Conservation (phyloP, 2,888 invertebrate species). For the Orthosia cruda region DNA sequence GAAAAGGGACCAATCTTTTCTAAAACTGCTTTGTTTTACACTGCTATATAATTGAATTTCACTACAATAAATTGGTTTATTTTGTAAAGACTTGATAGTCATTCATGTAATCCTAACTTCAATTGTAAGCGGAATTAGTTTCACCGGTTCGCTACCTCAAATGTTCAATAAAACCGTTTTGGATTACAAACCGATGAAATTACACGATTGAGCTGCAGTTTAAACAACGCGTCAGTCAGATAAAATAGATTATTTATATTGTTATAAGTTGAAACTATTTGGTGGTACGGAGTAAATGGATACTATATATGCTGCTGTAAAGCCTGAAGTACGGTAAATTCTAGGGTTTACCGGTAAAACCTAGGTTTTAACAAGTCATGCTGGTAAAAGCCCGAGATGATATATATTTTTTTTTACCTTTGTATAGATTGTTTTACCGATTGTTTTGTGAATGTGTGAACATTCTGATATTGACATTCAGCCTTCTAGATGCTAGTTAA, state of each 20-base stretch:
- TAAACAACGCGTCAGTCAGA: constrained; percentile 38
- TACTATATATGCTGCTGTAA: neutral
- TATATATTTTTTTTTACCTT: too few species aligned
- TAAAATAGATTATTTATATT: constrained; percentile 41
- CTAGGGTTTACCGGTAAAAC: too few species aligned
- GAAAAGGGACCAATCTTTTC: neutral
- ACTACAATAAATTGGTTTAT: neutral
- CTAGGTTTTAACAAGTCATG: neutral
- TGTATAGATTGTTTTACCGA: too few species aligned
- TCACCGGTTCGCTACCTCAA: constrained; percentile 32
- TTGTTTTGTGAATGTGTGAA: too few species aligned
- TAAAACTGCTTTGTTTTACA: neutral
- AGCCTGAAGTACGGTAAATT: too few species aligned
- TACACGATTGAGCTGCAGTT: constrained; percentile 43
- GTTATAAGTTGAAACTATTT: constrained; percentile 24
- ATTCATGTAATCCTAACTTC: constrained; percentile 27
- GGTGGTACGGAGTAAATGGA: neutral
- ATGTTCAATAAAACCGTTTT: constrained; percentile 40
- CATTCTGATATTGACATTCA: too few species aligned
- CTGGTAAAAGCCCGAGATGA: too few species aligned
- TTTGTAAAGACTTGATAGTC: constrained; percentile 20
- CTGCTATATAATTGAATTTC: neutral
- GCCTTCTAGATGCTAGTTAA: too few species aligned
- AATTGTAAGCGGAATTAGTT: constrained; percentile 42
- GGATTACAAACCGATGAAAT: constrained; percentile 54